These are phyloP conservation scores for Novumbra hubbsi DNA, from an alignment of 2,797 vertebrate species.

Conservation along the genomic window DNA sequence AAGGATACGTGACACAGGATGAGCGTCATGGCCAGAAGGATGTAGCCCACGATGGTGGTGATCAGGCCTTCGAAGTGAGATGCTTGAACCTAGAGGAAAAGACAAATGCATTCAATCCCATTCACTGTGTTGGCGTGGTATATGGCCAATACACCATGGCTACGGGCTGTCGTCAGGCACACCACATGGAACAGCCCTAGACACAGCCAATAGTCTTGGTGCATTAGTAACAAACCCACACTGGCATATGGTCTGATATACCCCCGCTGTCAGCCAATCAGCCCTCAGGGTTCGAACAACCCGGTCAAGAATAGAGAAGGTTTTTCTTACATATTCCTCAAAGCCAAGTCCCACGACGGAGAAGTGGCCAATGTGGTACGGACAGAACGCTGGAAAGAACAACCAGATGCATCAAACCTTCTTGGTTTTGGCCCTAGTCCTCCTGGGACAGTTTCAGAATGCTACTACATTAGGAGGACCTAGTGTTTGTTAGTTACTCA, in stretches of 20 bases:
- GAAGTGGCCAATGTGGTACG: conserved; percentile 98
- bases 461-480: not conserved
- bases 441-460: not conserved
- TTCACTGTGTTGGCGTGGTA: not conserved
- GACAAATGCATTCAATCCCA: conserved; percentile 4
- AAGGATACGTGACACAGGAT: conserved; percentile 99
- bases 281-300: no score
- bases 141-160: no score
- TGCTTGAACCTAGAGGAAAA: conserved; percentile 82
- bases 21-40: conserved; percentile 92
- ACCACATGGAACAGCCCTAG: no score
- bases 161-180: no score
- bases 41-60: conserved; percentile 97
- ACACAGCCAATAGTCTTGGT: no score
- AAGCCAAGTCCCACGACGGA: conserved; percentile 96
- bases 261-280: no score
- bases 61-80: conserved; percentile 98
- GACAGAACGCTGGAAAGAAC: conserved; percentile 89
- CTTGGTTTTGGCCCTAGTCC: not conserved
- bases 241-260: not conserved
- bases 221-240: no score
- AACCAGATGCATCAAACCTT: not conserved
- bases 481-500: conserved; percentile 66
- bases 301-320: not conserved
- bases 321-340: conserved; percentile 92